phyloP scores from a whole-genome alignment of 1,140 invertebrate genomes.

The Zaprionus africanus region DNA sequence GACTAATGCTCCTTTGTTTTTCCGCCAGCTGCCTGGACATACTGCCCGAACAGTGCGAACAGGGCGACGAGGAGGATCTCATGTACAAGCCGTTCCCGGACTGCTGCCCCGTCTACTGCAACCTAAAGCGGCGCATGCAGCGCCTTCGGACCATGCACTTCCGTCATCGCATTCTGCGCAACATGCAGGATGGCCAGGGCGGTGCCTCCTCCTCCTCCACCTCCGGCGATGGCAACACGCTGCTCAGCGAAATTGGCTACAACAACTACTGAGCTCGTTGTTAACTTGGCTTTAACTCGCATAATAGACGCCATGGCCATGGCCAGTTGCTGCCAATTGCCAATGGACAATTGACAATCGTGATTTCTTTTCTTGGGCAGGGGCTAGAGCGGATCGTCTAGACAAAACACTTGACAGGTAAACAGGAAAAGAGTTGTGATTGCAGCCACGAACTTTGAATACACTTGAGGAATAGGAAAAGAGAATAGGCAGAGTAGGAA shows the following conservation, averaged over 20 bases:
- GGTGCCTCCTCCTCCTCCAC: conserved; percentile 16
- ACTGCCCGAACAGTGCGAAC: conserved; percentile 79
- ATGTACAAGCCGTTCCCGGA: conserved; percentile 83
- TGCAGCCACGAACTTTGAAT: conserved; percentile 3
- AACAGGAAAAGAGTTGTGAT: background rate
- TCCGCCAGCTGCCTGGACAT: conserved; percentile 79
- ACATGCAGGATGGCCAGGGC: conserved; percentile 72
- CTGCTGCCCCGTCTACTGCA: conserved; percentile 82
- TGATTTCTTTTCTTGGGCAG: conserved; percentile 7
- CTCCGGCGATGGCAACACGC: conserved; percentile 43
- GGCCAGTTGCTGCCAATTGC: conserved; percentile 4
- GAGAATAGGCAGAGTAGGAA: background rate
- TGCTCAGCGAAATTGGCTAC: conserved; percentile 75
- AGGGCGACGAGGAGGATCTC: conserved; percentile 81
- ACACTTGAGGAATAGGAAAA: background rate
- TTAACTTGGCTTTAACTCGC: conserved; percentile 27
- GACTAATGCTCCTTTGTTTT: conserved; percentile 54
- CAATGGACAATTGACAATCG: conserved; percentile 21
- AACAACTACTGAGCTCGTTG: conserved; percentile 64
- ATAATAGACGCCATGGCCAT: conserved; percentile 11
- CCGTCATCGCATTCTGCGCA: conserved; percentile 74
- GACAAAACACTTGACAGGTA: conserved; percentile 21
- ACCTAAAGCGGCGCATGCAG: conserved; percentile 80
- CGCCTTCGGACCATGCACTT: conserved; percentile 78
- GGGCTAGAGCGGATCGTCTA: conserved; percentile 16